Percentiles rank a stretch among this genome's conserved stretches.
These are phyloP conservation scores for Nylanderia fulva DNA, from an alignment of 1,140 invertebrate species.

Conservation along the genomic window DNA sequence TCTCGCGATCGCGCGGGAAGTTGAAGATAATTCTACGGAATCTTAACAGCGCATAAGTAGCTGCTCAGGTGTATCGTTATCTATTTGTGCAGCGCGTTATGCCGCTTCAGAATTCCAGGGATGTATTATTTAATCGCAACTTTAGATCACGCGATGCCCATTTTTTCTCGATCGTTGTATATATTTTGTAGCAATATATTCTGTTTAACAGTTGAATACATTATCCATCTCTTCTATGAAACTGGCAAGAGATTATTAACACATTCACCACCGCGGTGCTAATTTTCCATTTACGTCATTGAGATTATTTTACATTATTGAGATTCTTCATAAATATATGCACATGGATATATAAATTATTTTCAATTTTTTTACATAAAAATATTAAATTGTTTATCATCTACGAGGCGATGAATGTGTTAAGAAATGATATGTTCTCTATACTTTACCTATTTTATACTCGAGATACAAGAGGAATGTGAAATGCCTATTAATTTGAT, in stretches of 20 bases:
- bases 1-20: neutral
- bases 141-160: neutral
- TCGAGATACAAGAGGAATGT: neutral
- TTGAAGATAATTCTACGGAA: conserved; percentile 19
- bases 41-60: conserved; percentile 25
- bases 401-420: no score
- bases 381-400: no score
- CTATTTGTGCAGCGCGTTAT: neutral
- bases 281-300: no score
- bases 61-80: conserved; percentile 1
- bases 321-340: no score
- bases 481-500: neutral
- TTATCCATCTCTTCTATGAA: neutral
- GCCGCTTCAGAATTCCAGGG: neutral
- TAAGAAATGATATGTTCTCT: neutral
- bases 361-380: no score
- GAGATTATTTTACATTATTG: no score
- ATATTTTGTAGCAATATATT: neutral
- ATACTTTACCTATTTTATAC: neutral
- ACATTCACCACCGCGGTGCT: no score
- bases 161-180: neutral
- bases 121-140: neutral
- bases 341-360: no score
- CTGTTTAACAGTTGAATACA: neutral
- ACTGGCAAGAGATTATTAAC: neutral